phyloP scores from a whole-genome alignment of 2,888 invertebrate genomes.

The Acrobasis consociella region DNA sequence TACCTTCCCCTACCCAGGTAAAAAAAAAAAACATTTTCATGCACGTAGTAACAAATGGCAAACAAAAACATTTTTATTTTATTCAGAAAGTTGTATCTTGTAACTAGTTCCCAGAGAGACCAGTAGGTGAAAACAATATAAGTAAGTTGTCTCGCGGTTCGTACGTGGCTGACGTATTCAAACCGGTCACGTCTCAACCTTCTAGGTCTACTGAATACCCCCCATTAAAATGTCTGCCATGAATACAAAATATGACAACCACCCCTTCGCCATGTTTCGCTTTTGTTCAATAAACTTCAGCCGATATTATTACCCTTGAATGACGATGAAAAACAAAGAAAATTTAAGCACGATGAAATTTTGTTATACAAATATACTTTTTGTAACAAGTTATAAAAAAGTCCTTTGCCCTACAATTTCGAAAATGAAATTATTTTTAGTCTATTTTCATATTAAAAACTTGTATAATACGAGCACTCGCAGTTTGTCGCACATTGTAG shows the following conservation, averaged over 20 bases:
- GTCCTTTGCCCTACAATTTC: too few relatives aligned
- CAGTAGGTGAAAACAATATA: conserved; percentile 55
- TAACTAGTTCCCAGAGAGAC: conserved; percentile 45
- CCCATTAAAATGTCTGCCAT: conserved; percentile 51
- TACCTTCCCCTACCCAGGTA: too few relatives aligned
- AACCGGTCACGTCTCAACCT: conserved; percentile 56
- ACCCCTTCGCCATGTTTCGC: not conserved
- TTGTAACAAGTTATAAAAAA: too few relatives aligned
- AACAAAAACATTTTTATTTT: not conserved
- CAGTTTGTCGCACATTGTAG: too few relatives aligned
- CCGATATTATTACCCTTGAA: not conserved
- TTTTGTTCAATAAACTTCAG: conserved; percentile 10
- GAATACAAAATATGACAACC: conserved; percentile 50
- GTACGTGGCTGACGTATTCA: conserved; percentile 49
- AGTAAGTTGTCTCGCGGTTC: conserved; percentile 50
- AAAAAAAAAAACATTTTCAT: too few relatives aligned
- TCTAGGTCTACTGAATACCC: conserved; percentile 44
- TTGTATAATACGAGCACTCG: too few relatives aligned
- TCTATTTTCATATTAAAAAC: too few relatives aligned
- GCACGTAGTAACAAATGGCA: not conserved
- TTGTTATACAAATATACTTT: too few relatives aligned
- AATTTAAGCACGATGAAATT: too few relatives aligned
- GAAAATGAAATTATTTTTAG: too few relatives aligned
- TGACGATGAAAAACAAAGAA: not conserved
- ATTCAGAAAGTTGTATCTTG: not conserved